Percentiles rank a stretch among this genome's conserved stretches.
These are phyloP conservation scores for Caiman crocodilus DNA, from an alignment of 2,797 vertebrate genomes.

Conservation along the genomic window DNA sequence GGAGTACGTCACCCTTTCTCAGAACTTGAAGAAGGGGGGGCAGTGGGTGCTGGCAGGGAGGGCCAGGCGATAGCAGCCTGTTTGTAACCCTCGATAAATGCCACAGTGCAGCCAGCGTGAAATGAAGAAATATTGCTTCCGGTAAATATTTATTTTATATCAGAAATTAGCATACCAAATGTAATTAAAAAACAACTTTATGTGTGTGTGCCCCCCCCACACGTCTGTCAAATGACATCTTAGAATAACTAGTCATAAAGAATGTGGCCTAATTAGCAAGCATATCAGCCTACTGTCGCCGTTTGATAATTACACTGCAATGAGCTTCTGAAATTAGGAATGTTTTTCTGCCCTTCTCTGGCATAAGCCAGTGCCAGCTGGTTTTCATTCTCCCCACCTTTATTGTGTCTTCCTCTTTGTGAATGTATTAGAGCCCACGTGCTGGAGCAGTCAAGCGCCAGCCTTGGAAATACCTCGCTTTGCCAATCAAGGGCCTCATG, in stretches of 20 bases:
- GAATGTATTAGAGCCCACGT: neutral
- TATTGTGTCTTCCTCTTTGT: constrained; percentile 7
- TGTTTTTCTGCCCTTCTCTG: constrained; percentile 33
- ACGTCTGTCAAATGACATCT: constrained; percentile 80
- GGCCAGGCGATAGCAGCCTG: constrained; percentile 51
- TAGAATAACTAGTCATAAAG: constrained; percentile 79
- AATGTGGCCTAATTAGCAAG: constrained; percentile 81
- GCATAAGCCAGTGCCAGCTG: neutral
- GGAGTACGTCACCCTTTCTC: neutral
- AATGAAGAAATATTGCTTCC: constrained; percentile 92
- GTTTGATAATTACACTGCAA: constrained; percentile 81
- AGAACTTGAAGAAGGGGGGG: neutral
- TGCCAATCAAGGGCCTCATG: constrained; percentile 6
- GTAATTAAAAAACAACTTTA: constrained; percentile 92
- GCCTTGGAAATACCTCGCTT: neutral
- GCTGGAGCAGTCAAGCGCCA: neutral
- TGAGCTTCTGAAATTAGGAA: constrained; percentile 71
- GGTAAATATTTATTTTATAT: constrained; percentile 96
- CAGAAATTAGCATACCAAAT: constrained; percentile 94
- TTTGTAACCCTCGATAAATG: constrained; percentile 85
- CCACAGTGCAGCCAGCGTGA: constrained; percentile 87
- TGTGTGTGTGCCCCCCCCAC: constrained; percentile 54
- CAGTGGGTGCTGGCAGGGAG: constrained; percentile 5
- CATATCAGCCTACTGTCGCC: constrained; percentile 67
- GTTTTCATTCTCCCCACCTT: neutral